Base-by-base conservation (phyloP, 92 coral and sea anemone genomes). In the Siderastrea radians region DNA sequence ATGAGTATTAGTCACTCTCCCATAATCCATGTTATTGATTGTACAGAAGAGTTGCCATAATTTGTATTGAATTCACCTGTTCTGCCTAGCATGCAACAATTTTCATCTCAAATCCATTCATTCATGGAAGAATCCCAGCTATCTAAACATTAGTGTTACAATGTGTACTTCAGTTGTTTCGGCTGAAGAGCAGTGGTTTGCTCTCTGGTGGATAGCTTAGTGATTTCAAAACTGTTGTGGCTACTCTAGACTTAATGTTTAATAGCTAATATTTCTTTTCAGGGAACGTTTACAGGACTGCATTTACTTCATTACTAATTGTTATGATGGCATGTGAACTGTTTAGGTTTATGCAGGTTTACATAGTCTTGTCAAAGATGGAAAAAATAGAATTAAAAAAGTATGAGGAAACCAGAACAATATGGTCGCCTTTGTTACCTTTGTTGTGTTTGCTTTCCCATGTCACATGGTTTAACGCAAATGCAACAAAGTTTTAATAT, bases 251-350 rank as follows among this genome's bases (percentile, higher is more conserved):
- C 15, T 47, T 12, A 5, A 26, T 12, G 19, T 44, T 45, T 49
- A 4, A 0, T n/a, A 13, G 7, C 83, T 63, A 63, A 79, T 19
- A 11, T 79, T 81, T 53, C 75, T 68, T 68, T 80, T 53, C 65
- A 81, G 85, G 61, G 6, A 50, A 52, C 45, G 6, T 49, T 65
- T 8, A 10, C 69, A 10, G 14, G 59, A 38, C 57, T 17, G 0
- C 13, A 51, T 52, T 55, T 16, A 4, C 54, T 60, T 59, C 14
- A 54, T 67, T 53, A 68, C 50, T 19, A 45, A 6, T 2, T 52
- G 75, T 52, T 55, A 10, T 63, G 57, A 45, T 49, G 17, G 19
- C 50, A n/a, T 52, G 44, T 68, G 65, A 49, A 51, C 6, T 43
- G 49, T 3, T 12, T 76, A 13, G 49, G 8, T 43, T 58, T 4